Base-by-base conservation (phyloP, 2,113 vertebrate species). In the Notechis scutatus region DNA sequence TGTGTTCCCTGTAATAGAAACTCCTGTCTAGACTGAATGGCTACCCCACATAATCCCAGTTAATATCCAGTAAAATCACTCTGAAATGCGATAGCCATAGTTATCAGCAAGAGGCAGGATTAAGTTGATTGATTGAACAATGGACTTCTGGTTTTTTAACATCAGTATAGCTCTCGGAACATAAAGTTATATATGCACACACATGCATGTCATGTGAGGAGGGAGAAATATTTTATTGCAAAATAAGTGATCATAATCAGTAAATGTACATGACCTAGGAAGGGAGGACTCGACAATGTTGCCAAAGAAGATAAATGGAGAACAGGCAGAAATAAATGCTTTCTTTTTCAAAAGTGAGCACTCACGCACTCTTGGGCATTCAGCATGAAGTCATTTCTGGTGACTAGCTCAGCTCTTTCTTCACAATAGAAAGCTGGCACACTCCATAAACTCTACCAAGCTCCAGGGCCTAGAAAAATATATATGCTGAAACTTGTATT, bases 11-110 rank as follows among this genome's bases (percentile, higher is more conserved):
- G 98, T 98, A 98, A 99, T 98, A 96, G 98, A 98, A 99, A 98
- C 98, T 96, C 96, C 97, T 98, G 98, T 99, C 98, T 99, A 99
- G 99, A 99, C 99, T 98, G 98, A 97, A 97, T 96, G 99, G 98
- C 99, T 99, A 98, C 98, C 97, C 96, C 95, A 97, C 97, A 97
- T 99, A 99, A 99, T 99, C 99, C 99, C 97, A 96, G 97, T 98
- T 81, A 98, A 99, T 98, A 98, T 98, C 97, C 98, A 98, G 98
- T 97, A 97, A 97, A 99, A 98, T 99, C 98, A 98, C 98, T 98
- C 98, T 99, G 99, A 98, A 99, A 99, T 97, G 95, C 8, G 98
- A 99, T 98, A 98, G 94, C 96, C 92, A 96, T 95, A 97, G 97
- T 98, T 98, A 98, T 97, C 97, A 97, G 97, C 97, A 96, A 97